phyloP scores from a whole-genome alignment of 2,797 vertebrate genomes.

The Pseudochirops cupreus region DNA sequence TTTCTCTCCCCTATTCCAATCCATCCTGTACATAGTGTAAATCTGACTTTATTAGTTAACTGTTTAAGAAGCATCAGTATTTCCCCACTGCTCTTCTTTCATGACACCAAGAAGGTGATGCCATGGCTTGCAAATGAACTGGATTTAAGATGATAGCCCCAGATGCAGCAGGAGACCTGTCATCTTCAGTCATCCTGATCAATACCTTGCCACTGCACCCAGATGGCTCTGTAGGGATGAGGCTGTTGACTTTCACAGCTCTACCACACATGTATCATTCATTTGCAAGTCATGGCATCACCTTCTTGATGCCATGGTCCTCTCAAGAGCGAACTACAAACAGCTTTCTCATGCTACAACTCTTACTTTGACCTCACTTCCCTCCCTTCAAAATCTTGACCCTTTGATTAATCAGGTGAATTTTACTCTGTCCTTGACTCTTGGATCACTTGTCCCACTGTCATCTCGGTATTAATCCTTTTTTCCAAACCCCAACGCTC shows the following conservation, averaged over 20 bases:
- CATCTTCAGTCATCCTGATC: too few species aligned
- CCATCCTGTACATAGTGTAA: neutral
- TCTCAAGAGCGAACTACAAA: too few species aligned
- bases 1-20: neutral
- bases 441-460: neutral
- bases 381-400: neutral
- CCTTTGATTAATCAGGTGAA: neutral
- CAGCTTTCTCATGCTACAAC: neutral
- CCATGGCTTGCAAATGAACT: too few species aligned
- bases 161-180: too few species aligned
- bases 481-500: neutral
- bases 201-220: too few species aligned
- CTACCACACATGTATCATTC: too few species aligned
- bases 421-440: neutral
- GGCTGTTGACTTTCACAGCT: too few species aligned
- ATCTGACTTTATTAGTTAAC: neutral
- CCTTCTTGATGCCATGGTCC: too few species aligned
- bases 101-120: too few species aligned
- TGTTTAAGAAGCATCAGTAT: neutral
- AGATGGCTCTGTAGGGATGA: too few species aligned
- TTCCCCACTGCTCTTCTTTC: neutral
- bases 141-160: too few species aligned
- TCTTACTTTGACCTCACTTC: neutral
- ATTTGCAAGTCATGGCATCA: too few species aligned
- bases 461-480: neutral